These are phyloP conservation scores for Rotaria sp. DNA, from an alignment of 2,888 invertebrate species.

Conservation along the genomic window DNA sequence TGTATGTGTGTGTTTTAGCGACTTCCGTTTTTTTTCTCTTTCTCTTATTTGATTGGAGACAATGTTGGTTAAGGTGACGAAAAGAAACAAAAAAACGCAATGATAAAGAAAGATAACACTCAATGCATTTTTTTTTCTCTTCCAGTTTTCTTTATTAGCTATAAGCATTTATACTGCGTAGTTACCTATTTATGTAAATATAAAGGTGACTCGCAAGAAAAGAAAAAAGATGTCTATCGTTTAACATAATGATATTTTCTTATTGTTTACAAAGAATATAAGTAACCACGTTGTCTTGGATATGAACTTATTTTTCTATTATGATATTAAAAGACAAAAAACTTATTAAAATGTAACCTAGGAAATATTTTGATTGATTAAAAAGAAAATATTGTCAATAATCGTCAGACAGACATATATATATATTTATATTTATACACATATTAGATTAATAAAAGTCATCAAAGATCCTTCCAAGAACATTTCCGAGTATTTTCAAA, in stretches of 20 bases:
- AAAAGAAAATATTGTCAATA: too few species aligned
- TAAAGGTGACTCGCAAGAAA: background rate
- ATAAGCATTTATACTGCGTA: background rate
- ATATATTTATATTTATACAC: too few species aligned
- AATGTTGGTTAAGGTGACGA: background rate
- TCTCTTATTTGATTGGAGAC: background rate
- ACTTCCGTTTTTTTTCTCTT: background rate
- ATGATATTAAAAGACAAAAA: background rate
- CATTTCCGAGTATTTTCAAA: too few species aligned
- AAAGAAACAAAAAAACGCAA: background rate
- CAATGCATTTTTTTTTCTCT: background rate
- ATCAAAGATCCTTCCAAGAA: too few species aligned
- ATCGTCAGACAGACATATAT: too few species aligned
- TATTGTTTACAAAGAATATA: background rate
- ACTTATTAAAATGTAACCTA: too few species aligned
- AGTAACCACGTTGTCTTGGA: rapidly evolving
- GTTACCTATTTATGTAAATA: background rate
- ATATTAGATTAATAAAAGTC: too few species aligned
- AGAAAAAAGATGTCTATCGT: background rate
- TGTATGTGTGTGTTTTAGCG: background rate
- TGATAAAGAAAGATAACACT: background rate
- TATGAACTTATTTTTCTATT: background rate
- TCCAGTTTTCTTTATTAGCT: background rate
- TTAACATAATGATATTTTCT: background rate
- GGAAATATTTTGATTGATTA: too few species aligned